Percentiles rank a stretch among this genome's conserved stretches.
phyloP scores from a whole-genome alignment of 2,113 vertebrate species.

The Phodopus roborovskii region DNA sequence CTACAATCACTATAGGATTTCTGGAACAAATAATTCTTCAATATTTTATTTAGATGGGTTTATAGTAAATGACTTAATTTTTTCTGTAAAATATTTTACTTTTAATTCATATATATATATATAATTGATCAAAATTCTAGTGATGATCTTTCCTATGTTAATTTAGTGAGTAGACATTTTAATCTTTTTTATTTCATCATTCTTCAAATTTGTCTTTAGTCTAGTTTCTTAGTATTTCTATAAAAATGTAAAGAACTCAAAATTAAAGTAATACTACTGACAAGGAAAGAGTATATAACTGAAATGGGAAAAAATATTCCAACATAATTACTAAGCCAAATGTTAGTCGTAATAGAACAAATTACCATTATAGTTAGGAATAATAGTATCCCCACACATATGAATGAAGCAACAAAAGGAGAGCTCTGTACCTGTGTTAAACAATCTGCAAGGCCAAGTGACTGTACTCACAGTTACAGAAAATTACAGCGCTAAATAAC shows the following conservation, averaged over 20 bases:
- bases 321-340: not conserved
- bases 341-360: not conserved
- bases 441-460: not conserved
- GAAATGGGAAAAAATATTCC: not conserved
- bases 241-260: not conserved
- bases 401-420: not conserved
- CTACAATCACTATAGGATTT: not conserved
- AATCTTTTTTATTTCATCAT: not conserved
- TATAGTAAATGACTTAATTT: not conserved
- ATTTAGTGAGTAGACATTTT: not conserved
- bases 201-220: not conserved
- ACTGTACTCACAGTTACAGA: not conserved
- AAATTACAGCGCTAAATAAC: not conserved
- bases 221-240: not conserved
- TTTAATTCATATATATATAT: not conserved
- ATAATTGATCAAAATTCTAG: not conserved
- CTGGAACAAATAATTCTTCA: not conserved
- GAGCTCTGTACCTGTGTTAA: not conserved
- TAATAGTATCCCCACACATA: not conserved
- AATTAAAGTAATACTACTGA: not conserved
- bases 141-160: not conserved
- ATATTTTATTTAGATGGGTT: not conserved
- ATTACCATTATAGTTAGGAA: not conserved
- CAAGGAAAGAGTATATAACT: not conserved
- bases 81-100: no score